A percentile compares a stretch with the other conserved stretches of the same genome.
phyloP scores from a whole-genome alignment of 2,888 invertebrate genomes.

The Chelonus formosanus region DNA sequence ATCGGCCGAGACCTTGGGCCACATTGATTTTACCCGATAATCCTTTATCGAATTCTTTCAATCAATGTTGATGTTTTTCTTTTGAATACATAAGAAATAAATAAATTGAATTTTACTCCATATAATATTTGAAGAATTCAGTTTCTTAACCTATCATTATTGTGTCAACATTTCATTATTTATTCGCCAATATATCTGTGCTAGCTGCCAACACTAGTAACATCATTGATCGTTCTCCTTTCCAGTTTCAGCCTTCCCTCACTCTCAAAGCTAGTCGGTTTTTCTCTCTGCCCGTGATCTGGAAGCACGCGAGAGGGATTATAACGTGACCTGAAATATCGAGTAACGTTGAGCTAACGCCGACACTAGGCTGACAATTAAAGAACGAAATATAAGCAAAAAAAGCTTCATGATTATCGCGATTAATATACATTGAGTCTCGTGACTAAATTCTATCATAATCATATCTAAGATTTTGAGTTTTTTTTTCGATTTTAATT shows the following conservation, averaged over 20 bases:
- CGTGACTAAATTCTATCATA: slow-evolving; percentile 5
- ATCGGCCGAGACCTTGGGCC: slow-evolving; percentile 9
- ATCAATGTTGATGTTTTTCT: too few relatives aligned
- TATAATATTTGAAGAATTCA: too few relatives aligned
- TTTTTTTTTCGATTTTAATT: not conserved
- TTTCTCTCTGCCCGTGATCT: slow-evolving; percentile 26
- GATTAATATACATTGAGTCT: slow-evolving; percentile 6
- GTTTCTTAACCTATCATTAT: not conserved
- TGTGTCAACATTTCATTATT: slow-evolving; percentile 16
- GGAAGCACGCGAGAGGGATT: slow-evolving; percentile 27
- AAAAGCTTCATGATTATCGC: not conserved
- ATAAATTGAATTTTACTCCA: not conserved
- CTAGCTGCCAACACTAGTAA: slow-evolving; percentile 29
- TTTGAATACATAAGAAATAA: not conserved
- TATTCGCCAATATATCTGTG: slow-evolving; percentile 19
- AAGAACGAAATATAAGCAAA: not conserved
- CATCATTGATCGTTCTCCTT: slow-evolving; percentile 44
- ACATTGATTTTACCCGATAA: slow-evolving; percentile 10
- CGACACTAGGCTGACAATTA: slow-evolving; percentile 7
- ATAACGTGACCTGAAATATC: slow-evolving; percentile 42
- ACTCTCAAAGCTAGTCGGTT: slow-evolving; percentile 1
- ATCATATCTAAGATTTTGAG: slow-evolving; percentile 1
- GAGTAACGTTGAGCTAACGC: slow-evolving; percentile 24
- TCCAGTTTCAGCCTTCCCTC: slow-evolving; percentile 41
- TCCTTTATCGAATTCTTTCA: not conserved